Percentiles rank a stretch among this genome's conserved stretches.
Conservation (phyloP, 1,140 invertebrate genomes). For the Zaprionus inermis region DNA sequence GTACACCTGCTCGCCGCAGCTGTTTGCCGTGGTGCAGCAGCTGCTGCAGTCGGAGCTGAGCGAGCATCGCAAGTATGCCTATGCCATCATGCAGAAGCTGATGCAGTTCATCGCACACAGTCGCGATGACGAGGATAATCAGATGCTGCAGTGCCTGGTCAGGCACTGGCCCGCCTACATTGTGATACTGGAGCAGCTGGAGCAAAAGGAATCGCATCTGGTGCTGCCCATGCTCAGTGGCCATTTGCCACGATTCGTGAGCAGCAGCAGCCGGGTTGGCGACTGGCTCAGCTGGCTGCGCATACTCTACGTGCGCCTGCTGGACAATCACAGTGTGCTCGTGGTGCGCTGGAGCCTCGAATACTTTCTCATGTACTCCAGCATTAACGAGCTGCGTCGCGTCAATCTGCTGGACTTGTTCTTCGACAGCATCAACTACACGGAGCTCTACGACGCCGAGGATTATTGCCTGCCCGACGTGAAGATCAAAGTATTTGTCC, state of each 20-base stretch:
- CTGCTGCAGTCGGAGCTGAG: slow-evolving; percentile 35
- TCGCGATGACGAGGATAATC: background rate
- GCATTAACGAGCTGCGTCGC: slow-evolving; percentile 17
- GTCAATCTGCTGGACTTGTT: slow-evolving; percentile 31
- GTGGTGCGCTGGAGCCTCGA: slow-evolving; percentile 83
- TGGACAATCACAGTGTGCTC: slow-evolving; percentile 82
- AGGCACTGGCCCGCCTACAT: slow-evolving; percentile 48
- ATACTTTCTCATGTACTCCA: slow-evolving; percentile 33
- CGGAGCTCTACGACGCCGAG: slow-evolving; percentile 49
- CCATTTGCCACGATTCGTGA: slow-evolving; percentile 46
- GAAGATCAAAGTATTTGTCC: slow-evolving; percentile 22
- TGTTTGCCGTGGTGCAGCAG: slow-evolving; percentile 17
- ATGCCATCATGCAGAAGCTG: slow-evolving; percentile 44
- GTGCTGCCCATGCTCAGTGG: slow-evolving; percentile 84
- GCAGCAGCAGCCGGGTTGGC: slow-evolving; percentile 12
- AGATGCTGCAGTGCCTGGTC: background rate
- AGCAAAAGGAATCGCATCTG: slow-evolving; percentile 87
- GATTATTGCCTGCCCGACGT: slow-evolving; percentile 26
- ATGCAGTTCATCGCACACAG: background rate
- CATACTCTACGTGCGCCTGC: slow-evolving; percentile 80
- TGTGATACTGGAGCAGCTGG: slow-evolving; percentile 85
- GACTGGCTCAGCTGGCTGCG: slow-evolving; percentile 72
- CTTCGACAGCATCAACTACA: slow-evolving; percentile 45
- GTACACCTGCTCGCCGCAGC: slow-evolving; percentile 16
- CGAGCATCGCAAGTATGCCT: slow-evolving; percentile 26